Evolutionary conservation across 2,113 vertebrate species (phyloP), one percentile per base, ranked within the genome.

Genomic region (Antennarius striatus): DNA sequence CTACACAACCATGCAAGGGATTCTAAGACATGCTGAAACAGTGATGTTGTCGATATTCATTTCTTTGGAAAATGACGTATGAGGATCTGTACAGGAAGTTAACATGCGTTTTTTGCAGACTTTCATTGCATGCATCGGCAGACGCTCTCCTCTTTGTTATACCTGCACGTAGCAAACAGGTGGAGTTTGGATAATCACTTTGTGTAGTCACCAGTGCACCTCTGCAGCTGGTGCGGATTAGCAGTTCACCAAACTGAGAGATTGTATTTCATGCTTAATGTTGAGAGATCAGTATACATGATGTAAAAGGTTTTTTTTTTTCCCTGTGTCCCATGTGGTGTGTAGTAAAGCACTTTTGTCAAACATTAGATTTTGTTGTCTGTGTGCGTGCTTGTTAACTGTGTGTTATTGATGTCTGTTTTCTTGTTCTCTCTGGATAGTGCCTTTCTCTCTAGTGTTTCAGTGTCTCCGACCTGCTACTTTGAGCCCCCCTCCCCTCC

Each of bases 401-500:
- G 73, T 73, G 68, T 83, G 56, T 85, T 50, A 29, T 11, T 70
- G 32, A 17, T 76, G 72, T 71, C 45, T 43, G 68, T 86, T 75
- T 83, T 80, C 61, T 86, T 64, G 82, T 87, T 90, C 90, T 92
- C 91, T 93, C 90, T 91, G 90, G 90, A 93, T 92, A 93, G 92
- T 93, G 92, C 93, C 92, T 94, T 93, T 92, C 87, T 92, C 90
- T 91, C 88, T 90, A 88, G 89, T 91, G 89, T 92, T 80, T 91
- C 88, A 79, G 86, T 89, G 84, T 91, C 84, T 90, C 87, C 60
- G 76, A 85, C 90, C 86, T 89, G 86, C 86, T 86, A 88, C 85
- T 87, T 86, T 84, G 78, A 86, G 61, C 66, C 80, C 76, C 63
- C 52, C 36, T 3, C 76, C 63, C 52, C 36, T 3, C 40, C 32